Evolutionary conservation across 2,113 vertebrate genomes (phyloP), one percentile per base, ranked within the genome.

Genomic region (Anas platyrhynchos): DNA sequence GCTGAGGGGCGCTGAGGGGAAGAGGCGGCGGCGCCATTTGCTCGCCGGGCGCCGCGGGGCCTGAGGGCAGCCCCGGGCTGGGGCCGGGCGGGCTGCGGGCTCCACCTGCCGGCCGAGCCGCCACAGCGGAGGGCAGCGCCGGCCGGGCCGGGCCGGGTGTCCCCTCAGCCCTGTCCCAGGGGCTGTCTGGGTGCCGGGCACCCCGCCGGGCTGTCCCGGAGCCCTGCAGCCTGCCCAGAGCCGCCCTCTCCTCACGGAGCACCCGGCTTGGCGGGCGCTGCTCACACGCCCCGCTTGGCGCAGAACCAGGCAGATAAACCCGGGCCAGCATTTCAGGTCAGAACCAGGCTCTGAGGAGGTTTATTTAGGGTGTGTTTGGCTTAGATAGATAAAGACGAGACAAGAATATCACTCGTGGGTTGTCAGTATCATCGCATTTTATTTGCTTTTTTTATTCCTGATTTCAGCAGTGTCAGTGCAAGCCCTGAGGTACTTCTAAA

Each of bases 241-340:
- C 2, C 1, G 3, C 16, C 56, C 3, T 59, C 1, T 3, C 13
- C 41, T 55, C 4, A 1, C 2, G 36, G 68, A 48, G 17, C 54
- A 4, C 11, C 2, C 4, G 11, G 15, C 7, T 23, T 12, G 25
- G 62, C 23, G 0, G 0, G 12, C 34, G 66, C 29, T 13, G 25
- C 0, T 2, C 34, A 7, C 1, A 2, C 6, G 1, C 52, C 61
- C 12, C 22, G 44, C 34, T 8, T 13, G 32, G 62, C 16, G 34
- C 31, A 73, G 48, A 79, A 34, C 4, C 50, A n/a, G 21, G n/a
- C 36, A 25, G 16, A 6, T 23, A 31, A 48, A 12, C 18, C 36
- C 50, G 36, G 26, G 8, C 38, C 66, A n/a, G 21, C 2, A 27
- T 58, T 86, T 91, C 36, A 43, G 32, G 22, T 29, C 55, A 36